A percentile compares a stretch with the other conserved stretches of the same genome.
Conservation (phyloP, 2,797 vertebrate genomes). For the Melanotaenia trifasciata region DNA sequence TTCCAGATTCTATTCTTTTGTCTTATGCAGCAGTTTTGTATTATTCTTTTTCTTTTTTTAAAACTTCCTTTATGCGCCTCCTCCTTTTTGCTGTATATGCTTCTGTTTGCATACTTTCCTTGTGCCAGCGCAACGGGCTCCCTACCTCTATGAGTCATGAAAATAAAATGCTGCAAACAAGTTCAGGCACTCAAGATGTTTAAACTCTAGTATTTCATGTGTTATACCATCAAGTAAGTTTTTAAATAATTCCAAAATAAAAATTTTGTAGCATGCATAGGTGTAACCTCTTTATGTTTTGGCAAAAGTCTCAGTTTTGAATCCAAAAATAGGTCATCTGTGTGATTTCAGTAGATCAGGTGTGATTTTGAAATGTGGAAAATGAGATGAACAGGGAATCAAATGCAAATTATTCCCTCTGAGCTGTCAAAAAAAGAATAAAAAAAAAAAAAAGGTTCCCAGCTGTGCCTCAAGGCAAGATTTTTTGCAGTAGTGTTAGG, state of each 20-base stretch:
- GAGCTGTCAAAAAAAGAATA: not conserved
- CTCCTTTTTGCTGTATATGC: not conserved
- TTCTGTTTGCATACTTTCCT: not conserved
- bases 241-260: not conserved
- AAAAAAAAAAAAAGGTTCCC: not conserved
- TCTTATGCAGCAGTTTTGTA: not conserved
- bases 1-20: not conserved
- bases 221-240: not conserved
- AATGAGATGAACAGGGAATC: constrained; percentile 3
- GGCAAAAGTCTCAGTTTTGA: not conserved
- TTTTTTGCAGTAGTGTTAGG: not conserved
- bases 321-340: not conserved
- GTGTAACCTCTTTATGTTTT: not conserved
- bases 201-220: not conserved
- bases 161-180: not conserved
- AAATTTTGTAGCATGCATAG: not conserved
- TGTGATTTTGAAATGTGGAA: not conserved
- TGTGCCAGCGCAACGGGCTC: not conserved
- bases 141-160: not conserved
- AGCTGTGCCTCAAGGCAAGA: constrained; percentile 5
- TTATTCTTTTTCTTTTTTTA: not conserved
- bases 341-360: not conserved
- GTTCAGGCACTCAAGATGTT: not conserved
- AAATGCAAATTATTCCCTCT: not conserved
- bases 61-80: not conserved